Evolutionary conservation across 64 coral and sea anemone species (phyloP), one percentile per base, ranked within the genome.

Genomic region (Actinia equina): DNA sequence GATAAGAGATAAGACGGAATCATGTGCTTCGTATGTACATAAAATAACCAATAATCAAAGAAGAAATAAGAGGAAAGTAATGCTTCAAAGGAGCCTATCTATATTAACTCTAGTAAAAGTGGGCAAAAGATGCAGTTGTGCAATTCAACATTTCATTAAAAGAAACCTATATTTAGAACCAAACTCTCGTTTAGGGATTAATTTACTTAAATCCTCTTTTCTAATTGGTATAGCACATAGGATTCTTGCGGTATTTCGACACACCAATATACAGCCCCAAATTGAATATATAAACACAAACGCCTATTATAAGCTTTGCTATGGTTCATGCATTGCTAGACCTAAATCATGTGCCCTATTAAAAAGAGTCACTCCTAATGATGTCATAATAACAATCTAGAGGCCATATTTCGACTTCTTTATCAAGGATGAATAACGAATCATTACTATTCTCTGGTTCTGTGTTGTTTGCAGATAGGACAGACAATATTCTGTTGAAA

Each of bases 201-300:
- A n/a, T 30, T 25, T 25, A 37, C 3, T 74, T 74, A 74, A 74
- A 74, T 37, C 13, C 23, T 2, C 27, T 41, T 57, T 74, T 18
- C 10, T 74, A 41, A 74, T 74, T 74, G 37, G 69, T 30, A 26
- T 74, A 22, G 69, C 9, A 74, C 69, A 74, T 13, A 74, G 25
- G 41, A 74, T 74, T 74, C 69, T 74, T 74, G 25, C 14, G 62
- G 62, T 14, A 23, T 65, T 65, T 65, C 62, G 19, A 10, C 62
- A 65, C 4, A 65, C 62, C 19, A 65, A 65, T 65, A n/a, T 74
- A 26, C 23, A 25, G 69, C 69, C 13, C 69, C 41, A 74, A 74
- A 74, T 74, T 74, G 27, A 74, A 74, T 37, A 25, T 74, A n/a
- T 74, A 74, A 74, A 74, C 69, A 74, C 27, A 74, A 37, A 74